Base-by-base conservation (phyloP, 2,888 invertebrate species). In the Caradrina kadenii region DNA sequence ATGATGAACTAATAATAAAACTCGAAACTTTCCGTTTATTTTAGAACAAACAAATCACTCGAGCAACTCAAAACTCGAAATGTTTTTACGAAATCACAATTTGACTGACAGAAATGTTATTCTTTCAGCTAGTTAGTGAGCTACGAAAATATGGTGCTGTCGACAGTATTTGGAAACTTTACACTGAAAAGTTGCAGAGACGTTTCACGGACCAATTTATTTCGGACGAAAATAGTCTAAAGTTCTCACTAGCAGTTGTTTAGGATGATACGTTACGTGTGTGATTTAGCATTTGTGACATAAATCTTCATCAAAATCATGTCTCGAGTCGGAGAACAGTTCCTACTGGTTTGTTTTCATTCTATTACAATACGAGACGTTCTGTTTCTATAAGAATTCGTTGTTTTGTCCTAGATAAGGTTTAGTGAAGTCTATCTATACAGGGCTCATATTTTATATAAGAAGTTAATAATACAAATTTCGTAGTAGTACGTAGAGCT, bases 141-240 rank as follows among this genome's bases (percentile, higher is more conserved):
- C 80, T 88, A 82, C 90, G 74, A 92, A 94, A 94, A 94, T 94
- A 94, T 90, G 88, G 84, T 76, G 76, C 87, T 89, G 92, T 91
- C 93, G 87, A 87, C 92, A 85, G 83, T 77, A 84, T 90, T 87
- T 86, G 74, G 92, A 91, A 94, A 94, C 91, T 90, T 91, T 90
- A 94, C 87, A 93, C 93, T 92, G 91, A 93, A 93, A 94, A 92
- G 90, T 93, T 88, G 91, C 89, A 88, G 89, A 88, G 91, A 86
- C 86, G 83, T 82, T 78, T 84, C 79, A 83, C 80, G 75, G 76
- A 85, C 88, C 82, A 89, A 92, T 93, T 90, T 90, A 93, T 91
- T 91, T 88, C 82, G 69, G 77, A 89, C 89, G 76, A 86, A 90
- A 93, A 93, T 92, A 93, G 90, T 88, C 81, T 81, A 76, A 56